Conservation (phyloP, 1,140 invertebrate species). For the Schmidtea mediterranea region DNA sequence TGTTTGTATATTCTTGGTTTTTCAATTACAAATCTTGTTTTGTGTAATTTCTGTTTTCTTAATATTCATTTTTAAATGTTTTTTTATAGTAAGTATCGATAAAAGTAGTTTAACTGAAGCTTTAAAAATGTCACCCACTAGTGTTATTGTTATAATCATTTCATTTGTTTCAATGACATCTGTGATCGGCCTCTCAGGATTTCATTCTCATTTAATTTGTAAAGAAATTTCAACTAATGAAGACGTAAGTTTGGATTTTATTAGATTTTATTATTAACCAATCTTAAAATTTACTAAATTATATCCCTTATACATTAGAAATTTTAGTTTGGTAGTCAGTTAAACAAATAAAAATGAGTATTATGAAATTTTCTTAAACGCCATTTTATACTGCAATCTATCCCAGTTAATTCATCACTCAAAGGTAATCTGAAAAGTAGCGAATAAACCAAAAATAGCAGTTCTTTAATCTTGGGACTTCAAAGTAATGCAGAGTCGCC, state of each 20-base stretch:
- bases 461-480: too few relatives aligned
- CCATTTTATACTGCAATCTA: too few relatives aligned
- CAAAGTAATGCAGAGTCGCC: too few relatives aligned
- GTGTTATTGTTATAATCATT: not conserved
- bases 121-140: not conserved
- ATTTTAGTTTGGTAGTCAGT: too few relatives aligned
- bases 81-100: not conserved
- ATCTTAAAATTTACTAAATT: too few relatives aligned
- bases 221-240: not conserved
- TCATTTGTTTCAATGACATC: not conserved
- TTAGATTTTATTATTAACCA: not conserved
- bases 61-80: not conserved
- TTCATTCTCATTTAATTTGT: not conserved
- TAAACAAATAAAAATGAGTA: too few relatives aligned
- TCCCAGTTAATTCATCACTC: too few relatives aligned
- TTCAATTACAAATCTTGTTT: slow-evolving; percentile 48
- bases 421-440: too few relatives aligned
- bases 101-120: not conserved
- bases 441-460: too few relatives aligned
- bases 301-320: too few relatives aligned
- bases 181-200: not conserved
- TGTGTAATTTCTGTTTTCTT: not conserved
- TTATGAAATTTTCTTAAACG: too few relatives aligned
- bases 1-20: slow-evolving; percentile 88
- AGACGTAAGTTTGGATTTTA: not conserved